Percentiles rank a stretch among this genome's conserved stretches.
These are phyloP conservation scores for Hydrocynus forskahlii DNA, from an alignment of 2,797 vertebrate species.

Conservation along the genomic window DNA sequence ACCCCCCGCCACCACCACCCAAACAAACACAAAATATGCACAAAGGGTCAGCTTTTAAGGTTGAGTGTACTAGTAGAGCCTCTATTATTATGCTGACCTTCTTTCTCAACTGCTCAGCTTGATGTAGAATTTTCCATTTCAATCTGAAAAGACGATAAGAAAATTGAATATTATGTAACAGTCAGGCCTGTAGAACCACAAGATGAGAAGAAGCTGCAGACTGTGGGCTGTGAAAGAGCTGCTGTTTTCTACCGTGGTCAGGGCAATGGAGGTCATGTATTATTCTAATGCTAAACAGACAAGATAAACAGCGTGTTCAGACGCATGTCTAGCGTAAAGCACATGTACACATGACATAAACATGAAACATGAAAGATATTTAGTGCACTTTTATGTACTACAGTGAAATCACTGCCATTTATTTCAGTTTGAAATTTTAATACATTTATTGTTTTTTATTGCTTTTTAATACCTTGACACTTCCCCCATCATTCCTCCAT, in stretches of 20 bases:
- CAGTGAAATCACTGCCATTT: background rate
- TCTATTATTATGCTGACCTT: background rate
- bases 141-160: background rate
- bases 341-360: background rate
- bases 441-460: background rate
- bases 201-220: background rate
- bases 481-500: constrained; percentile 14
- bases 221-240: constrained; percentile 3
- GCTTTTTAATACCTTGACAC: background rate
- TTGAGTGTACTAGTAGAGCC: background rate
- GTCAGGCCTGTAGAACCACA: background rate
- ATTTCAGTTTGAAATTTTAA: background rate
- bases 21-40: background rate
- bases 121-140: background rate
- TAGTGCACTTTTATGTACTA: background rate
- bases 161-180: background rate
- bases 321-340: background rate
- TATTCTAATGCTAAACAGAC: constrained; percentile 2
- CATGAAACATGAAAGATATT: background rate
- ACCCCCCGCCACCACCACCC: background rate
- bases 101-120: background rate
- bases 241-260: constrained; percentile 4
- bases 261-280: background rate
- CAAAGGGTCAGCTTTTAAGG: background rate
- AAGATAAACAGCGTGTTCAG: background rate